phyloP scores from a whole-genome alignment of 2,113 vertebrate species.

The Zosterops japonicus region DNA sequence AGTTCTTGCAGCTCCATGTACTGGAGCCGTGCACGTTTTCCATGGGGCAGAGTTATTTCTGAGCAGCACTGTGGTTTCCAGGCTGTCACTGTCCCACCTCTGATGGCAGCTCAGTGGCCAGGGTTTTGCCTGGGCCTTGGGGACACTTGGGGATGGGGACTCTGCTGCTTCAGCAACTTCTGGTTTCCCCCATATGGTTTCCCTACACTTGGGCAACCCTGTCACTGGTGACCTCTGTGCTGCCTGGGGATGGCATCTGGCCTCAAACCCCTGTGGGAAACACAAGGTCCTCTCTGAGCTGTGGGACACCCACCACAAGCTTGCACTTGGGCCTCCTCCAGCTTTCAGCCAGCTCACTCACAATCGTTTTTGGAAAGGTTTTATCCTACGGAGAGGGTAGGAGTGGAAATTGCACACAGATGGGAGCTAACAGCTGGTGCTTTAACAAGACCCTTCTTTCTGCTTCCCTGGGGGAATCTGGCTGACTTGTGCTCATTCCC shows the following conservation, averaged over 20 bases:
- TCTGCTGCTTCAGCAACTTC: conserved; percentile 56
- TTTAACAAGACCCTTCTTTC: background rate
- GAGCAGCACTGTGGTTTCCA: background rate
- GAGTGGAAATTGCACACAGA: conserved; percentile 26
- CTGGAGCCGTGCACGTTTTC: background rate
- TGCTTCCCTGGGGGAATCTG: conserved; percentile 1
- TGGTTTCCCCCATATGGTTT: background rate
- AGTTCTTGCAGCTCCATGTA: background rate
- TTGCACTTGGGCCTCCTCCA: conserved; percentile 11
- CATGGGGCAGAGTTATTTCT: background rate
- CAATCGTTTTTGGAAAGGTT: background rate
- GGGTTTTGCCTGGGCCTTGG: background rate
- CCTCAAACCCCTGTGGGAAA: conserved; percentile 34
- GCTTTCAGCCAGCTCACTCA: background rate
- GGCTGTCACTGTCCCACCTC: background rate
- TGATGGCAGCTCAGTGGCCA: background rate
- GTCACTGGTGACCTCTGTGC: background rate
- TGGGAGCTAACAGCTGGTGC: conserved; percentile 25
- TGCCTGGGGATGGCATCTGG: conserved; percentile 16
- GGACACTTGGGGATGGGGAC: background rate
- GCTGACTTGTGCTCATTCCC: background rate
- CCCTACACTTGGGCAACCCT: conserved; percentile 2
- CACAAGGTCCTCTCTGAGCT: background rate
- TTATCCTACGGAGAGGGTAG: background rate
- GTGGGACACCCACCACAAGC: conserved; percentile 35